Evolutionary conservation across 2,888 invertebrate species (phyloP), one percentile per base, ranked within the genome.

Genomic region (Hemithea aestivaria): DNA sequence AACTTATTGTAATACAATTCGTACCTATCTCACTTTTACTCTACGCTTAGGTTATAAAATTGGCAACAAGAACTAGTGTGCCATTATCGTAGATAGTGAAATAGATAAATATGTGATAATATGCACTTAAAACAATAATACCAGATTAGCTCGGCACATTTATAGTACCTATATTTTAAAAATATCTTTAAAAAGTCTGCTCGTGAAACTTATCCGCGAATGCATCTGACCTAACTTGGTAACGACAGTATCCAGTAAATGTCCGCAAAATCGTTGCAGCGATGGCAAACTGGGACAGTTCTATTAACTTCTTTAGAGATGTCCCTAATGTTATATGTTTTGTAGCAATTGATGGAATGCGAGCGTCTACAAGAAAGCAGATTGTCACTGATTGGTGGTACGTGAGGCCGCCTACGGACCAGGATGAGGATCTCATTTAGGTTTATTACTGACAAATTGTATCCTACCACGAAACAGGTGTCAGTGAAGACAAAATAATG

Each of bases 361-460:
- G 29, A 27, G 27, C 43, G 35, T 35, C 34, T 32, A 27, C 39
- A 41, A 39, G 51, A 45, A 47, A 48, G 30, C 40, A 27, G 45
- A 48, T 47, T 45, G 42, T 28, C 33, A 39, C 33, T 46, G 49
- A 48, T 51, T 53, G 36, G 3, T 16, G 34, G 8, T 26, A 28
- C 35, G 41, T 42, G 41, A 29, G 45, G 39, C 25, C 51, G 40
- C 53, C 53, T 44, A 51, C 53, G 40, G 32, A 27, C 31, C 36
- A 36, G 45, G 41, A 53, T 47, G 40, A 30, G 27, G 40, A 27
- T 29, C 45, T 44, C 40, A 48, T 48, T 53, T 34, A 32, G 28
- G 26, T 39, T 39, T 44, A 48, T 45, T 33, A 42, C 42, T 40
- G 36, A 39, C 44, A 46, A 50, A 53, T 46, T 50, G 48, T 35